Evolutionary conservation across 2,797 vertebrate species (phyloP).

Genomic region (Linurgus olivaceus): DNA sequence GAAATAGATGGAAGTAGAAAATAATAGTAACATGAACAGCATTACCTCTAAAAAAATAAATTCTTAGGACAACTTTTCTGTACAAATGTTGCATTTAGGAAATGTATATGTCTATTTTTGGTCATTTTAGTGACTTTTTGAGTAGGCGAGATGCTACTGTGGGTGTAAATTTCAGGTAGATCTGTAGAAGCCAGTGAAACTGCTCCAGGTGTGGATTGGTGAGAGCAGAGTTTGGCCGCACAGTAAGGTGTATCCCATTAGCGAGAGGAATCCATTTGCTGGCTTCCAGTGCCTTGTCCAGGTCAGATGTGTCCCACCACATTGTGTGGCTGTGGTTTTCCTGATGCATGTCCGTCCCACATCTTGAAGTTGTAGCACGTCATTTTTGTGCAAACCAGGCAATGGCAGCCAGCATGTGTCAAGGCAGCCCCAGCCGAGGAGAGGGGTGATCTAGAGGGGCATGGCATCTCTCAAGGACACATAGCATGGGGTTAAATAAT

Average conservation of each 20-base stretch:
- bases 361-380: neutral
- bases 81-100: neutral
- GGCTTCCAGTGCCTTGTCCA: neutral
- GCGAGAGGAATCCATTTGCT: rapidly evolving
- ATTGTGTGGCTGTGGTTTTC: neutral
- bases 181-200: neutral
- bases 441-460: rapidly evolving
- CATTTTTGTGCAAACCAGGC: neutral
- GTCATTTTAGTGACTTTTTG: neutral
- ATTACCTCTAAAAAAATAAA: neutral
- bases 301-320: rapidly evolving
- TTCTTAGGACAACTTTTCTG: neutral
- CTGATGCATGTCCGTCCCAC: rapidly evolving
- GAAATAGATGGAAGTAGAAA: neutral
- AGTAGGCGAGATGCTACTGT: neutral
- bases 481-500: neutral
- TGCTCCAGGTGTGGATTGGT: neutral
- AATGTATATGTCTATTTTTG: neutral
- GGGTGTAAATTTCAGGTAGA: neutral
- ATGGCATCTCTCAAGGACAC: neutral
- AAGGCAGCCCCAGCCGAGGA: neutral
- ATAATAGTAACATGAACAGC: neutral
- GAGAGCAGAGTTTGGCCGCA: neutral
- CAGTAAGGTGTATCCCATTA: rapidly evolving
- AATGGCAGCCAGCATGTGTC: rapidly evolving